A percentile compares a stretch with the other conserved stretches of the same genome.
Conservation (phyloP, 2,888 invertebrate species). For the Hyalella azteca region DNA sequence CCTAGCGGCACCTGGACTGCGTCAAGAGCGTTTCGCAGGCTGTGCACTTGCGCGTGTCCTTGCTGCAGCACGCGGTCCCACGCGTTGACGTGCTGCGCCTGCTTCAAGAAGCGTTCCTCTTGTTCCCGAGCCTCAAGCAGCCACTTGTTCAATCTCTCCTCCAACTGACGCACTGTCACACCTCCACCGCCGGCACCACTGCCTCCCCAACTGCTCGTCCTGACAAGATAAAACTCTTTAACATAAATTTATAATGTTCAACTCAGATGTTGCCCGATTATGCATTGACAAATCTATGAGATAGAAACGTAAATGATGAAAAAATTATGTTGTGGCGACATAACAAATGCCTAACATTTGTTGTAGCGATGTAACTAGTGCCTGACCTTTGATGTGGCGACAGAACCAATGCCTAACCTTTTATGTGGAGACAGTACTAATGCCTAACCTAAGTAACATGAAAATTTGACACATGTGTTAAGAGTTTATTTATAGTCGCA, state of each 20-base stretch:
- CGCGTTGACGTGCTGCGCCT: conserved; percentile 92
- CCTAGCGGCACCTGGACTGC: conserved; percentile 82
- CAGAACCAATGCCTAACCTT: neutral
- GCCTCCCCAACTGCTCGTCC: conserved; percentile 42
- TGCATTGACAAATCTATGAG: no score
- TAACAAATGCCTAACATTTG: neutral
- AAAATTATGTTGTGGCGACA: neutral
- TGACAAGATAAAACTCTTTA: neutral
- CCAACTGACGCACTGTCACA: conserved; percentile 79
- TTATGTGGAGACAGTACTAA: neutral
- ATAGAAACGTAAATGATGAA: no score
- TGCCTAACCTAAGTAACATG: neutral
- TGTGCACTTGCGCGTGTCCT: conserved; percentile 95
- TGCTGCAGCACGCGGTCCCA: conserved; percentile 82
- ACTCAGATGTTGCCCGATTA: no score
- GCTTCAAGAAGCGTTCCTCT: conserved; percentile 88
- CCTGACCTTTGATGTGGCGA: neutral
- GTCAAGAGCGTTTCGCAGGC: conserved; percentile 83
- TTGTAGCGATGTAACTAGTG: neutral
- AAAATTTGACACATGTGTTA: neutral
- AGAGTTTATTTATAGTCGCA: neutral
- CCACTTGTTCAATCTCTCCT: conserved; percentile 94
- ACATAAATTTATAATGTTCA: neutral
- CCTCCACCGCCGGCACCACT: conserved; percentile 38
- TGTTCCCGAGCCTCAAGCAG: conserved; percentile 89